Evolutionary conservation across 1,140 invertebrate genomes (phyloP), one percentile per base, ranked within the genome.

Genomic region (Drosophila sp.): DNA sequence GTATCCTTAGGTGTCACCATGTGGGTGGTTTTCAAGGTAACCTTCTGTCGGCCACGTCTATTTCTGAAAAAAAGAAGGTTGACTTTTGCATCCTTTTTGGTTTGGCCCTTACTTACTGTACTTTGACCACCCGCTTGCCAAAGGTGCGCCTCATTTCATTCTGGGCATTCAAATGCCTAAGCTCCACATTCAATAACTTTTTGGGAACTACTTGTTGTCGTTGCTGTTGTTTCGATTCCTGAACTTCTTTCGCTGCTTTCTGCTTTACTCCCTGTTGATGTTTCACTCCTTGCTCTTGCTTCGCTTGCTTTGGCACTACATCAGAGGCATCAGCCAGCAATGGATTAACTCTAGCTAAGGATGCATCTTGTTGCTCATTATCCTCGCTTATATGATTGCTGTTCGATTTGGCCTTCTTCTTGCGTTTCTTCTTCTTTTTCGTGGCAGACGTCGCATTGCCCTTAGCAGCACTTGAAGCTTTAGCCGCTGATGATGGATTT

Each of bases 121-220:
- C 79, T 81, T 91, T 92, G 3, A 97, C 93, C 63, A 96, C 95
- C 92, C 95, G 96, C 7, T 95, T 95, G 4, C 97, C 97, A 94
- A 98, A 98, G 78, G 97, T 96, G 82, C 95, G 94, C 67, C 95
- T 96, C 71, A 98, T 93, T 93, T 98, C 97, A 93, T 97, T 96
- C 62, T 96, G 95, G 33, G 95, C 94, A 93, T 97, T 97, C 3
- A 98, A 92, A 92, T 97, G 93, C 89, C 96, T 96, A 61, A 94
- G 93, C 57, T 97, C 95, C 2, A 97, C 92, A 32, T 83, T 92
- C 7, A 97, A 84, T 38, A 95, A 90, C 61, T 93, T 92, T 62
- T 94, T 94, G 61, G 92, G 92, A 3, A 91, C 77, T 7, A 73
- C 10, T 11, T 72, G 54, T 27, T 61, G 23, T 56, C 60, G 1